A percentile compares a stretch with the other conserved stretches of the same genome.
Evolutionary conservation across 2,888 invertebrate genomes (phyloP).

Genomic region (Tetanocera ferruginea): DNA sequence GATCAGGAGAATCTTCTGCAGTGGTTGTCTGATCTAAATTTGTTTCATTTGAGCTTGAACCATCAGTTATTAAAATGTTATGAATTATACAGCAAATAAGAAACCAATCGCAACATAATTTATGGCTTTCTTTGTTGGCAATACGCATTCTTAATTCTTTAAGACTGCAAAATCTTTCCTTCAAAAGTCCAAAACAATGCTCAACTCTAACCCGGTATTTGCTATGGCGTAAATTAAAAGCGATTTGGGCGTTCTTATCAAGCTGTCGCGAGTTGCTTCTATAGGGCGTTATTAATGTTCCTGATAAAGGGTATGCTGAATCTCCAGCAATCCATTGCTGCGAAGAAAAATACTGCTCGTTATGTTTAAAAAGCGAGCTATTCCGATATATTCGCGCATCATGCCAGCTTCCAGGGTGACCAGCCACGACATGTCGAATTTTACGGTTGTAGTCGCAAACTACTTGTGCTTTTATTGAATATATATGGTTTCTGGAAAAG

Average conservation of each 20-base stretch:
- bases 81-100: neutral
- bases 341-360: neutral
- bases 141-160: constrained; percentile 24
- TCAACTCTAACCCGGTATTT: constrained; percentile 38
- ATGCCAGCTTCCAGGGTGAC: neutral
- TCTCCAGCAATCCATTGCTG: constrained; percentile 27
- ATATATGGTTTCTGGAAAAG: no score
- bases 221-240: constrained; percentile 39
- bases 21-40: no score
- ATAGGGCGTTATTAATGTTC: neutral
- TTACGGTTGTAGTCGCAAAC: no score
- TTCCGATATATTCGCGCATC: constrained; percentile 6
- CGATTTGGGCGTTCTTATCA: constrained; percentile 27
- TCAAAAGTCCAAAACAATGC: constrained; percentile 32
- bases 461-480: no score
- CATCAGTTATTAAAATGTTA: no score
- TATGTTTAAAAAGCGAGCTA: neutral
- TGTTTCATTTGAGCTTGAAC: no score
- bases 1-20: no score
- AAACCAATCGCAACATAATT: constrained; percentile 26
- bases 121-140: neutral
- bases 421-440: neutral
- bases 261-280: constrained; percentile 36
- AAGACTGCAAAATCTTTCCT: constrained; percentile 39
- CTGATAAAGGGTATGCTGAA: constrained; percentile 21